These are phyloP conservation scores for Drosophila picticornis DNA, from an alignment of 2,888 invertebrate genomes.

Conservation along the genomic window DNA sequence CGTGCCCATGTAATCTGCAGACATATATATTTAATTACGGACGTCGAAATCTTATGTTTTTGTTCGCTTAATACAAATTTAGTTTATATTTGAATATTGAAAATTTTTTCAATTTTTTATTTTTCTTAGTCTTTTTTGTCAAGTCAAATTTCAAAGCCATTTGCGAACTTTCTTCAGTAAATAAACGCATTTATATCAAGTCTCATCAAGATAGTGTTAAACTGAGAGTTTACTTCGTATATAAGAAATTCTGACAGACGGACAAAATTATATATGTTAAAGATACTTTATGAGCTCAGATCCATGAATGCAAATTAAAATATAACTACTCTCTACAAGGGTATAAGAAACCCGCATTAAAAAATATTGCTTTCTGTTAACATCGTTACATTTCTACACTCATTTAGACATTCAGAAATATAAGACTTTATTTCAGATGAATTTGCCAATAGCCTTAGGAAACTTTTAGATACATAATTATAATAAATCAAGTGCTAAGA, in stretches of 20 bases:
- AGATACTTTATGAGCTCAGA: not conserved
- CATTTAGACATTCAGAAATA: not conserved
- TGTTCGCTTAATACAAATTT: not conserved
- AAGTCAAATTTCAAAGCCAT: not conserved
- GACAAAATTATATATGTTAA: not conserved
- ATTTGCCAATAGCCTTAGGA: not conserved
- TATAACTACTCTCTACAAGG: not conserved
- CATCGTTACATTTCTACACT: not conserved
- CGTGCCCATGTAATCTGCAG: not conserved
- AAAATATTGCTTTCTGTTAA: not conserved
- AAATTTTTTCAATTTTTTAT: no score
- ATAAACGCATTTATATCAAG: not conserved
- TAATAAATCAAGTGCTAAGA: no score
- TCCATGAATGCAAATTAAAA: not conserved
- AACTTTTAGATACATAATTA: no score
- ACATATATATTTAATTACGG: not conserved
- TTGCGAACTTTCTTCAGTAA: not conserved
- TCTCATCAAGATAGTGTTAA: not conserved
- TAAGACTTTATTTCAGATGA: not conserved
- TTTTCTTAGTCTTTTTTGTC: not conserved
- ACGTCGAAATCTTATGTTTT: not conserved
- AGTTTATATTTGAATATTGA: not conserved
- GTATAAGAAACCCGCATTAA: not conserved
- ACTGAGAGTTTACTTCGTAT: not conserved
- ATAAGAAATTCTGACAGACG: not conserved